Base-by-base conservation (phyloP, 2,113 vertebrate species). In the Tamias sibiricus region DNA sequence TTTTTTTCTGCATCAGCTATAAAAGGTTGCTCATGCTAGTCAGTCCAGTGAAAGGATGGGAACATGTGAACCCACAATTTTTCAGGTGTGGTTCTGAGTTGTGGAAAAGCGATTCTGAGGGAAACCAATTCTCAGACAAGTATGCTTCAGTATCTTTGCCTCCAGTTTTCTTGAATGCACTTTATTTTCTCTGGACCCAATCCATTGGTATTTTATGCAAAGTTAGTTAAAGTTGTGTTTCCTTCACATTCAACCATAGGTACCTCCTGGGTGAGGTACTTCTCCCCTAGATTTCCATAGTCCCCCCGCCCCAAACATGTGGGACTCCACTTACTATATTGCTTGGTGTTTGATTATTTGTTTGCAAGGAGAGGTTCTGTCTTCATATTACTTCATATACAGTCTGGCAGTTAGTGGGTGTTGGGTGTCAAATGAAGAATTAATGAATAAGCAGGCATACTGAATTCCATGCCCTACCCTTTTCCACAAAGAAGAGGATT, bases 401-500 rank as follows among this genome's bases (percentile, higher is more conserved):
- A 82, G 37, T 35, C 40, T 71, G 24, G 19, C 37, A 75, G 40
- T 86, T 92, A 89, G 8, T 87, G 12, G 13, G 11, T 47, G 40
- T 42, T 17, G 24, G 16, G 42, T 84, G 44, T 40, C 95, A 72
- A 47, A 49, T 84, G 6, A 59, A 84, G 59, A 82, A 30, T 57
- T 52, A 92, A 62, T 75, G 37, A 76, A 22, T 35, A 44, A 80
- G 54, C 66, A 90, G 1, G 22, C 7, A 28, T 54, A 40, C 35
- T 57, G 49, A 22, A 91, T 76, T 72, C 30, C 42, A 4, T 47
- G 44, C 52, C 24, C 7, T 69, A 14, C 64, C 14, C n/a, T 26
- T 92, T 75, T 91, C 47, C 57, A 59, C n/a, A 13, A 89, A 42
- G 82, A 95, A 68, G 40, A 72, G 12, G n/a, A 57, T 64, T 90